These are phyloP conservation scores for Calosoma granatense DNA, from an alignment of 1,140 invertebrate species.

Conservation along the genomic window DNA sequence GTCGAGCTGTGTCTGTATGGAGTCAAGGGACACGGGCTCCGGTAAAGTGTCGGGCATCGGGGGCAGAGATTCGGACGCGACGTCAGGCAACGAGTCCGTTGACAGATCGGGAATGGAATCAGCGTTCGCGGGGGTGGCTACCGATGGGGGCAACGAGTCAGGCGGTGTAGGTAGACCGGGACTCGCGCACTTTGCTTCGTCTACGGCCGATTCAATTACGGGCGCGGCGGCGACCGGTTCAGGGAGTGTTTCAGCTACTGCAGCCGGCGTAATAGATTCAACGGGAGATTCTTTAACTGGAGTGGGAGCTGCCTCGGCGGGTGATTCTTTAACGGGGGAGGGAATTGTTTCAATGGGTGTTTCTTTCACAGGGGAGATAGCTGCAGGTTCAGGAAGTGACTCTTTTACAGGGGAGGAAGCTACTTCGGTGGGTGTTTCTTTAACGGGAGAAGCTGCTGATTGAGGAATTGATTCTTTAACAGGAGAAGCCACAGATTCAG, in stretches of 20 bases:
- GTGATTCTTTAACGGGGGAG: not conserved
- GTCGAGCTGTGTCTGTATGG: conserved; percentile 15
- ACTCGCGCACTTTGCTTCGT: not conserved
- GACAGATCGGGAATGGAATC: conserved; percentile 32
- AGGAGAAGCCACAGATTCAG: not conserved
- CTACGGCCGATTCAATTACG: not conserved
- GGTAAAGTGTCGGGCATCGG: conserved; percentile 17
- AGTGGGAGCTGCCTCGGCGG: conserved; percentile 17
- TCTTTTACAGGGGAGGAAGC: not conserved
- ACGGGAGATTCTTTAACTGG: not conserved
- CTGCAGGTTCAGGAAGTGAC: conserved; percentile 17
- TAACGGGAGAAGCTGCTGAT: conserved; percentile 14
- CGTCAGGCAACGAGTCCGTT: conserved; percentile 33
- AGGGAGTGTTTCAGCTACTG: not conserved
- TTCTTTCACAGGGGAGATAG: conserved; percentile 5
- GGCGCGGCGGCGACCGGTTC: not conserved
- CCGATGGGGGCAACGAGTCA: not conserved
- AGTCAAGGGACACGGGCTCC: not conserved
- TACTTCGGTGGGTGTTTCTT: conserved; percentile 10
- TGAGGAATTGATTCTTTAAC: conserved; percentile 13
- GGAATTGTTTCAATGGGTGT: conserved; percentile 5
- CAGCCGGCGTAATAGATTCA: not conserved
- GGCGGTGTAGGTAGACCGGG: not conserved
- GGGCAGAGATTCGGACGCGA: conserved; percentile 29
- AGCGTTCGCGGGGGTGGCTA: conserved; percentile 13